Percentiles rank a stretch among this genome's conserved stretches.
These are phyloP conservation scores for Notodonta ziczac DNA, from an alignment of 2,888 invertebrate genomes.

Conservation along the genomic window DNA sequence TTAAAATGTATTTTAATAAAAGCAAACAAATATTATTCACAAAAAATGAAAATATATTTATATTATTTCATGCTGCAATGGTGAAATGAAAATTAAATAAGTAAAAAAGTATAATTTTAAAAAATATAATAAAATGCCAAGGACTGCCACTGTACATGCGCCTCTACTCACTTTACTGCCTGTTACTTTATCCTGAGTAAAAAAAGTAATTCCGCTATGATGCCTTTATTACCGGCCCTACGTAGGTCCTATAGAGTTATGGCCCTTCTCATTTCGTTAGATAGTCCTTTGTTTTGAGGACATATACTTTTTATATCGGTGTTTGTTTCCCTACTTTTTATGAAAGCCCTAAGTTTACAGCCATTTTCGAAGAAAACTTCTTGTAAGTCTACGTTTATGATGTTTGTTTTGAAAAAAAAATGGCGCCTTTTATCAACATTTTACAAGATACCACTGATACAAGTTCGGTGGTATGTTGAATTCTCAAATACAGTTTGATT, in stretches of 20 bases:
- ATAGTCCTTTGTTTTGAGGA: constrained; percentile 54
- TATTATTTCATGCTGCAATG: too few species aligned
- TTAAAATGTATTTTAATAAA: too few species aligned
- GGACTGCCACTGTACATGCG: neutral
- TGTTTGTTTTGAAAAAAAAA: constrained; percentile 1
- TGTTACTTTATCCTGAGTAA: constrained; percentile 55
- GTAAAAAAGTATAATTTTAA: too few species aligned
- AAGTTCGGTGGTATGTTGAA: too few species aligned
- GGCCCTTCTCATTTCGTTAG: constrained; percentile 52
- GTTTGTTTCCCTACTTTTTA: constrained; percentile 36
- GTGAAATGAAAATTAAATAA: too few species aligned
- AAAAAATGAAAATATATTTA: too few species aligned
- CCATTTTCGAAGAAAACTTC: constrained; percentile 7
- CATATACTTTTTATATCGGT: constrained; percentile 42
- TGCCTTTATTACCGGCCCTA: constrained; percentile 59
- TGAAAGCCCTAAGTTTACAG: constrained; percentile 16
- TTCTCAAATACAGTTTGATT: too few species aligned
- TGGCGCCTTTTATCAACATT: too few species aligned
- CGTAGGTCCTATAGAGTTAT: constrained; percentile 54
- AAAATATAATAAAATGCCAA: neutral
- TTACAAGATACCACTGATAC: too few species aligned
- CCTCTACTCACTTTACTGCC: constrained; percentile 40
- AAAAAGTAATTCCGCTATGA: constrained; percentile 62
- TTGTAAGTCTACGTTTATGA: constrained; percentile 20
- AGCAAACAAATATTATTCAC: too few species aligned